Evolutionary conservation across 2,113 vertebrate genomes (phyloP).

Genomic region (Silurus asotus): DNA sequence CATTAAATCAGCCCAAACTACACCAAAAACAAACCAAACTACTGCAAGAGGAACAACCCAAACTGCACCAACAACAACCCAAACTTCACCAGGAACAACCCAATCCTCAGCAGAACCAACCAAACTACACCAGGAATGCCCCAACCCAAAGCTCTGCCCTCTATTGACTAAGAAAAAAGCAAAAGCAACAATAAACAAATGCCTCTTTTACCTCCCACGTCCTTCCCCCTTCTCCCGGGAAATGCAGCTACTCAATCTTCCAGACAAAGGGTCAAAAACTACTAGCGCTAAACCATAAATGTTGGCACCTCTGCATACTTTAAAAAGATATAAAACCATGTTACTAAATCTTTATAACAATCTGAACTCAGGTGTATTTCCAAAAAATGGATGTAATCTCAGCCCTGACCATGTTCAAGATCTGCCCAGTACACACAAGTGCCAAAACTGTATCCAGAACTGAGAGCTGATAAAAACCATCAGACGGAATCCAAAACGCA

Average conservation of each 20-base stretch:
- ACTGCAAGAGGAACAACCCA: not conserved
- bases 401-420: constrained; percentile 6
- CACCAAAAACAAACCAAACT: not conserved
- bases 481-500: too few relatives aligned
- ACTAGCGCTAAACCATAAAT: not conserved
- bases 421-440: not conserved
- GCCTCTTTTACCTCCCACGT: not conserved
- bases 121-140: not conserved
- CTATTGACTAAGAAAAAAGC: not conserved
- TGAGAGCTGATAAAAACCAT: not conserved
- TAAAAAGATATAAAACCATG: too few relatives aligned
- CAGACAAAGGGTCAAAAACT: not conserved
- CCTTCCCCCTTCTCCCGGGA: not conserved
- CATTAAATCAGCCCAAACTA: not conserved
- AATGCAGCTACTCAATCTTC: too few relatives aligned
- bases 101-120: not conserved
- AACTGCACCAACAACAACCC: not conserved
- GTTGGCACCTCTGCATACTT: too few relatives aligned
- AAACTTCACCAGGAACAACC: not conserved
- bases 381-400: not conserved
- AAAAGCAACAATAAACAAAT: not conserved
- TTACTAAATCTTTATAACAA: too few relatives aligned
- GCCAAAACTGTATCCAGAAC: not conserved
- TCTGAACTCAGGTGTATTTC: not conserved
- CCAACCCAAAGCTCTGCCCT: not conserved